A percentile compares a stretch with the other conserved stretches of the same genome.
These are phyloP conservation scores for Protonemura montana DNA, from an alignment of 2,888 invertebrate genomes.

Conservation along the genomic window DNA sequence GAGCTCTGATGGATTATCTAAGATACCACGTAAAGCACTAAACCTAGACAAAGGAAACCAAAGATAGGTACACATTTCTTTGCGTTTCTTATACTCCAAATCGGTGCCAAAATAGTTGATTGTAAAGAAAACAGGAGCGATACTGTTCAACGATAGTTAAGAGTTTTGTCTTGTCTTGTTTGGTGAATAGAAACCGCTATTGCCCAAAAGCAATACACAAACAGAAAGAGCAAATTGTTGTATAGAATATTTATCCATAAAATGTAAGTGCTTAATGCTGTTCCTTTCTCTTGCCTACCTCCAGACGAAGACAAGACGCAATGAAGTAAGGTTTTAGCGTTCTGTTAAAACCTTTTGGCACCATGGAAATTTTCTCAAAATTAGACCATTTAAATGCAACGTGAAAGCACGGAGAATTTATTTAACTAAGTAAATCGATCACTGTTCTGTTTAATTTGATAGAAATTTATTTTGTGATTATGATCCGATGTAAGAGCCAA, in stretches of 20 bases:
- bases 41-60: too few species aligned
- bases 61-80: background rate
- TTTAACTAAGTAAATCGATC: background rate
- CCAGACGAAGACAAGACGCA: background rate
- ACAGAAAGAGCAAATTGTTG: background rate
- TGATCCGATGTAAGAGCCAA: background rate
- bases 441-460: background rate
- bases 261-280: background rate
- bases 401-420: slow-evolving; percentile 16
- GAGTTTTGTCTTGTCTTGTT: background rate
- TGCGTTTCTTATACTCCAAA: background rate
- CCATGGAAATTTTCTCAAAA: background rate
- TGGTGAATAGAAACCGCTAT: background rate
- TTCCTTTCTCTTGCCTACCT: slow-evolving; percentile 1
- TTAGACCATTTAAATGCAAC: background rate
- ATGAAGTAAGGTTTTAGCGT: background rate
- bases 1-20: too few species aligned
- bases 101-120: background rate
- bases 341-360: background rate
- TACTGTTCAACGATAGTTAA: background rate
- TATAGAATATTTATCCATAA: background rate
- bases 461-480: background rate
- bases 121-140: background rate
- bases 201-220: background rate
- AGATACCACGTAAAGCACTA: too few species aligned